Percentiles rank a stretch among this genome's conserved stretches.
Evolutionary conservation across 2,797 vertebrate species (phyloP).

Genomic region (Aphelocoma californica): DNA sequence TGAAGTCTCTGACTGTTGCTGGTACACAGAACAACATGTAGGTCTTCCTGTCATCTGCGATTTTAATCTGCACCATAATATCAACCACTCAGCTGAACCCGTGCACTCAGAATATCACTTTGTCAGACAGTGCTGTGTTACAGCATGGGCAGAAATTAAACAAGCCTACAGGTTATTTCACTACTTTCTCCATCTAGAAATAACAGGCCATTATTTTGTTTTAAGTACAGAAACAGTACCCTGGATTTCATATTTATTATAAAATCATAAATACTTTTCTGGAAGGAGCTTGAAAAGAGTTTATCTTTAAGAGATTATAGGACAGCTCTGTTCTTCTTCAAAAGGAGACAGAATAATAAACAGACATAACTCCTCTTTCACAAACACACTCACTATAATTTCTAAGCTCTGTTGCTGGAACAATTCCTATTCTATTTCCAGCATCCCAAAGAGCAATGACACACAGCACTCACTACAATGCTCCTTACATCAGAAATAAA

Average conservation of each 20-base stretch:
- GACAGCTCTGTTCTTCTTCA: conserved; percentile 47
- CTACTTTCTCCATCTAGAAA: not conserved
- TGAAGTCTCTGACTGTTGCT: not conserved
- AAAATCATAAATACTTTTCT: conserved; percentile 31
- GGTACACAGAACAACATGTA: not conserved
- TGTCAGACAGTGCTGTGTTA: not conserved
- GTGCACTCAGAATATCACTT: rapidly evolving
- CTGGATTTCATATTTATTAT: not conserved
- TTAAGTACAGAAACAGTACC: not conserved
- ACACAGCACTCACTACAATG: not conserved
- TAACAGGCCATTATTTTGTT: not conserved
- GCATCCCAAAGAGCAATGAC: conserved; percentile 40
- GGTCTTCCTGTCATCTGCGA: not conserved
- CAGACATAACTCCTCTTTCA: conserved; percentile 46
- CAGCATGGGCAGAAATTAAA: not conserved
- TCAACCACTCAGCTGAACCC: not conserved
- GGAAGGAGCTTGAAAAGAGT: not conserved
- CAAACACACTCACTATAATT: not conserved
- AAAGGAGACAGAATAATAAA: conserved; percentile 56
- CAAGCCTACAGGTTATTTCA: not conserved
- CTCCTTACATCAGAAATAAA: conserved; percentile 22
- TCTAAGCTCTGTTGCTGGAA: conserved; percentile 30
- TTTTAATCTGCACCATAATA: not conserved
- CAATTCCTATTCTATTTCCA: conserved; percentile 59
- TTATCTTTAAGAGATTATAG: conserved; percentile 33